These are phyloP conservation scores for Myocastor coypus DNA, from an alignment of 2,113 vertebrate genomes.

Conservation along the genomic window DNA sequence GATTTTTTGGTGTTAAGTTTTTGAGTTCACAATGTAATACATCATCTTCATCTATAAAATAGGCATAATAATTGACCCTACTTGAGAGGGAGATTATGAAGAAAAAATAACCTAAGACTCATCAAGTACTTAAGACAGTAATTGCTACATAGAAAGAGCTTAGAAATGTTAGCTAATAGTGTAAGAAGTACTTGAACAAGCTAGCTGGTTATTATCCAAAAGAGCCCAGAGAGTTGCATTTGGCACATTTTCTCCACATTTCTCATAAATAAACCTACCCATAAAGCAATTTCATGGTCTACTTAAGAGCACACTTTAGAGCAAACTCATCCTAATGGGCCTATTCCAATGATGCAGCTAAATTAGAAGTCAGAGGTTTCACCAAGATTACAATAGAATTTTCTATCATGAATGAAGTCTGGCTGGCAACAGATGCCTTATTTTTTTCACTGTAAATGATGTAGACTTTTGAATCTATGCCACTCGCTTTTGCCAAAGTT, in stretches of 20 bases:
- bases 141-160: not conserved
- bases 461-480: not conserved
- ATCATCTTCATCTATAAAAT: not conserved
- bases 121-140: not conserved
- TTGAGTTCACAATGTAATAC: not conserved
- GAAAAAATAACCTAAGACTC: not conserved
- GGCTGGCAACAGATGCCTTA: not conserved
- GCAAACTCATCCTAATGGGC: not conserved
- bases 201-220: not conserved
- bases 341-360: constrained; percentile 42
- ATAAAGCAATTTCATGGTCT: constrained; percentile 44
- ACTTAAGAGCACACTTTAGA: not conserved
- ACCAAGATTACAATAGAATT: not conserved
- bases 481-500: not conserved
- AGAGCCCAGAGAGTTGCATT: not conserved
- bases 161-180: not conserved
- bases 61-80: not conserved
- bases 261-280: constrained; percentile 17
- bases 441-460: constrained; percentile 27
- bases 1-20: not conserved
- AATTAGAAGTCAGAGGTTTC: constrained; percentile 43
- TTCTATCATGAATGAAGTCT: not conserved
- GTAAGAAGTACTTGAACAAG: not conserved
- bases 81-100: not conserved
- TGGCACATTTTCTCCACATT: constrained; percentile 34